A percentile compares a stretch with the other conserved stretches of the same genome.
Evolutionary conservation across 2,888 invertebrate genomes (phyloP).

Genomic region (Antitype chi): DNA sequence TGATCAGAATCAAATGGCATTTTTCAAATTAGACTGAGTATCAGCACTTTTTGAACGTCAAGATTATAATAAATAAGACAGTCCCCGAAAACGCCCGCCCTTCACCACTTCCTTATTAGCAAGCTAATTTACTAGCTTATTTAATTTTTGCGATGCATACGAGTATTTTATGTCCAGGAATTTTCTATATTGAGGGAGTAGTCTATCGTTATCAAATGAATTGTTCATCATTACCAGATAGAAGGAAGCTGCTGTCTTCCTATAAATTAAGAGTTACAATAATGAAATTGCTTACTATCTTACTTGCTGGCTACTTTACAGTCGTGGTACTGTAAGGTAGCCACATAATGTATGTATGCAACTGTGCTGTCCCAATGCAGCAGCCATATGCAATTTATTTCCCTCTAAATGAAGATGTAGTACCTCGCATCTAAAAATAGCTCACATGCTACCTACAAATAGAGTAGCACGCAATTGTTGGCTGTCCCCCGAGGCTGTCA

Average conservation of each 20-base stretch:
- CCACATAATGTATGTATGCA: constrained; percentile 29
- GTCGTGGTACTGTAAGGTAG: constrained; percentile 11
- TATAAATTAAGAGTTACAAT: constrained; percentile 1
- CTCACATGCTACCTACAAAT: constrained; percentile 59
- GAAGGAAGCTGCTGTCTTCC: not conserved
- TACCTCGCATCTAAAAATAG: constrained; percentile 53
- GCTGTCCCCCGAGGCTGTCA: constrained; percentile 57
- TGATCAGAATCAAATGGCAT: too few species aligned
- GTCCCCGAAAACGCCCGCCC: too few species aligned
- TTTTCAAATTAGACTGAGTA: too few species aligned
- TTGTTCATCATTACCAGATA: not conserved
- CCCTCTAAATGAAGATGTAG: constrained; percentile 59
- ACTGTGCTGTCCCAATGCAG: constrained; percentile 39
- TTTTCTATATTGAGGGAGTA: too few species aligned
- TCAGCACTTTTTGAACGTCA: too few species aligned
- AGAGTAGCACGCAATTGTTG: constrained; percentile 56
- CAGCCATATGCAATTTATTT: constrained; percentile 57
- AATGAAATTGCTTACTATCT: constrained; percentile 4
- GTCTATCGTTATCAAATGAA: not conserved
- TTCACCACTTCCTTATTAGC: too few species aligned
- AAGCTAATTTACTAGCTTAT: not conserved
- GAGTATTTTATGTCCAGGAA: too few species aligned
- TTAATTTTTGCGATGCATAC: not conserved
- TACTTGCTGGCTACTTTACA: too few species aligned
- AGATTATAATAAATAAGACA: too few species aligned